Evolutionary conservation across 2,113 vertebrate species (phyloP), one percentile per base, ranked within the genome.

Genomic region (Cephalopholis sonnerati): DNA sequence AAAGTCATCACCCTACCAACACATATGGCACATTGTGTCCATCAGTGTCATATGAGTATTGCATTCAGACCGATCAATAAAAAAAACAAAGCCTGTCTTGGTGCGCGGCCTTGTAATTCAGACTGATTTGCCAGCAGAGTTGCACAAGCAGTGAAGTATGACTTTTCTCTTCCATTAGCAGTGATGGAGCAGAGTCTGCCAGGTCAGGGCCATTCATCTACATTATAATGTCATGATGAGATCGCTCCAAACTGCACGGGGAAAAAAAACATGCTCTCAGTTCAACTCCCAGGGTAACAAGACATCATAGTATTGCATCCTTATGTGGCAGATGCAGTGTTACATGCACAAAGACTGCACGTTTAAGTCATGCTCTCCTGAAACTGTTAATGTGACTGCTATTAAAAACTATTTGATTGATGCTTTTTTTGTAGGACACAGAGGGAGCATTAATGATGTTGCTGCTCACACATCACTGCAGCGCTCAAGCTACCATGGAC

Each of bases 161-260:
- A 78, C 68, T 88, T 88, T 71, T 62, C 69, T 86, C 72, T 66
- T 88, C 85, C 83, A 89, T 85, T 82, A 89, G 81, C 77, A 74
- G 74, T 73, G 74, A 85, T 83, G 84, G 71, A 88, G 71, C 25
- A 66, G 66, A 67, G 74, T 79, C 81, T 92, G 86, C 79, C 83
- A 91, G 87, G 73, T 82, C 80, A 82, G 55, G 22, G 79, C 77
- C 68, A 90, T 93, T 82, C 74, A 88, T 93, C 91, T 88, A 75
- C 82, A 91, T 93, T 91, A 90, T 79, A 78, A 81, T 79, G 90
- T 91, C 90, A 90, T 87, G 83, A 88, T 86, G 83, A 89, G 85
- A 85, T 85, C 77, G 63, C 80, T 85, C 15, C 77, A 87, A 36
- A 88, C 50, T 83, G 66, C 65, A 73, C 65, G 29, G 24, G 64